Percentiles rank a stretch among this genome's conserved stretches.
phyloP scores from a whole-genome alignment of 2,888 invertebrate species.

The Aphodius granarius region DNA sequence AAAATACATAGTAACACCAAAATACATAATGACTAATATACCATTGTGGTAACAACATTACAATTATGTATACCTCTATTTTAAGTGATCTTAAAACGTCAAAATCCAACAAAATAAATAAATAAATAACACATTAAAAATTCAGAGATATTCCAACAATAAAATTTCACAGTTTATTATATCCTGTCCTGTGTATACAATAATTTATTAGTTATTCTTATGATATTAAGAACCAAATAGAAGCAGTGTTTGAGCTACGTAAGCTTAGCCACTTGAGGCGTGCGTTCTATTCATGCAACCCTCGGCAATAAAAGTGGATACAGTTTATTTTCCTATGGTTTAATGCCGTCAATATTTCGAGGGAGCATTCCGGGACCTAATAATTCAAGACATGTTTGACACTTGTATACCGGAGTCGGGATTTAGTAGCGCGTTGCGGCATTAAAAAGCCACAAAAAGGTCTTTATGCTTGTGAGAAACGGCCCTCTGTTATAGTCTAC shows the following conservation, averaged over 20 bases:
- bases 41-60: too few species aligned
- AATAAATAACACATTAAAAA: background rate
- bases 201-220: background rate
- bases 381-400: background rate
- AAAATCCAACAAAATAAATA: background rate
- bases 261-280: background rate
- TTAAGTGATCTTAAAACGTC: background rate
- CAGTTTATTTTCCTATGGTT: conserved; percentile 3
- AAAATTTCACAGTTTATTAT: background rate
- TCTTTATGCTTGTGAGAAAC: background rate
- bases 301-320: conserved; percentile 7
- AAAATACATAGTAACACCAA: too few species aligned
- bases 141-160: background rate
- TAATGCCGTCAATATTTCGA: background rate
- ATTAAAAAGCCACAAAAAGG: background rate
- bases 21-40: too few species aligned
- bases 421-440: background rate
- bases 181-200: background rate
- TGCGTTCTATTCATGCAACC: background rate
- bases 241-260: background rate
- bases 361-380: background rate
- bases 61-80: too few species aligned
- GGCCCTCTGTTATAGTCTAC: background rate
- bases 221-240: background rate
- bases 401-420: background rate